A percentile compares a stretch with the other conserved stretches of the same genome.
These are phyloP conservation scores for Pyrocephalus nanus DNA, from an alignment of 2,797 vertebrate species.

Conservation along the genomic window DNA sequence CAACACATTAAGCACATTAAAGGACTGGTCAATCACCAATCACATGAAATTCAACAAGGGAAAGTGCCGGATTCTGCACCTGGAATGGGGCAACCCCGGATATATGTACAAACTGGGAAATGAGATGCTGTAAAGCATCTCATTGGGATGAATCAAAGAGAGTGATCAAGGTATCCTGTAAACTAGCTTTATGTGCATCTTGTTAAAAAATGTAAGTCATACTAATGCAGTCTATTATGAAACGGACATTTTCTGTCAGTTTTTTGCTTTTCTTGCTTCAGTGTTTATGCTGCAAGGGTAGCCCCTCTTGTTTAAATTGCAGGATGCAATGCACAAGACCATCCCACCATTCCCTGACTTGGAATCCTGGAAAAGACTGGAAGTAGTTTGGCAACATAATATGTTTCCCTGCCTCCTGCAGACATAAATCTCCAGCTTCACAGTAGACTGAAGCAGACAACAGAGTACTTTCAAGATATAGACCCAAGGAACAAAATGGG, in stretches of 20 bases:
- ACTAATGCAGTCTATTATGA: constrained; percentile 62
- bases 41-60: neutral
- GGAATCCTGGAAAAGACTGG: constrained; percentile 68
- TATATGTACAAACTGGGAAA: neutral
- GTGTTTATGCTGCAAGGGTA: constrained; percentile 25
- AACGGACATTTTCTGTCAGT: constrained; percentile 37
- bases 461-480: constrained; percentile 31
- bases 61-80: neutral
- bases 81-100: neutral
- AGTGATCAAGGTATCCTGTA: constrained; percentile 36
- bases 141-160: constrained; percentile 36
- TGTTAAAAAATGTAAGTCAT: constrained; percentile 35
- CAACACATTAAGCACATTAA: neutral
- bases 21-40: neutral
- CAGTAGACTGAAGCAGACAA: constrained; percentile 65
- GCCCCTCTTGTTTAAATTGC: constrained; percentile 74
- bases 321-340: constrained; percentile 67
- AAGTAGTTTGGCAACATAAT: constrained; percentile 60
- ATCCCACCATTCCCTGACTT: constrained; percentile 60
- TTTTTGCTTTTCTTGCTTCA: constrained; percentile 37
- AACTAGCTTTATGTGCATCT: constrained; percentile 46
- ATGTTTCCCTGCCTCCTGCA: constrained; percentile 55
- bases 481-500: neutral
- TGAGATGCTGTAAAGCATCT: neutral
- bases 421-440: constrained; percentile 61